phyloP scores from a whole-genome alignment of 2,797 vertebrate species.

The Silurus aristotelis region DNA sequence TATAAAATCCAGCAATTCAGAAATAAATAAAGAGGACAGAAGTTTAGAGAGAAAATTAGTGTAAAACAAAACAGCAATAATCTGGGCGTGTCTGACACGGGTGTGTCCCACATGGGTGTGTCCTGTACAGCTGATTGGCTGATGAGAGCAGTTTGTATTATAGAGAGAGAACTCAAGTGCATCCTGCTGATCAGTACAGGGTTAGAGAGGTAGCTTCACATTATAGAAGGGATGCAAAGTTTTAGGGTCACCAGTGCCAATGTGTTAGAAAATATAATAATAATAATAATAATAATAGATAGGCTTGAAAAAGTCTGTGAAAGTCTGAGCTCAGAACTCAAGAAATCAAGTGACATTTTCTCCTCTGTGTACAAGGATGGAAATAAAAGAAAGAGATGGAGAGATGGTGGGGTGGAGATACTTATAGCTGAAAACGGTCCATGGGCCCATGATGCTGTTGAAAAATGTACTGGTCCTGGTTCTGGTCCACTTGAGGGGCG shows the following conservation, averaged over 20 bases:
- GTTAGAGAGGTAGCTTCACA: slow-evolving; percentile 71
- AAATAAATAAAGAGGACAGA: neutral
- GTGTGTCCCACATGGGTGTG: neutral
- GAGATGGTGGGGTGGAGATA: neutral
- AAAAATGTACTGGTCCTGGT: slow-evolving; percentile 87
- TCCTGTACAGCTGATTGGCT: neutral
- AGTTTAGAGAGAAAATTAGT: neutral
- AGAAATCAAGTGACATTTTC: slow-evolving; percentile 5
- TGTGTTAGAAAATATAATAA: slow-evolving; percentile 48
- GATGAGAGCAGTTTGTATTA: slow-evolving; percentile 10
- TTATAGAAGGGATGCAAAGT: slow-evolving; percentile 63
- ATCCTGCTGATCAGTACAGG: slow-evolving; percentile 54
- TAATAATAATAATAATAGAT: slow-evolving; percentile 33
- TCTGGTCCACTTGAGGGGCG: slow-evolving; percentile 87
- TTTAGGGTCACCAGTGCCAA: slow-evolving; percentile 56
- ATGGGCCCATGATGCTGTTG: slow-evolving; percentile 86
- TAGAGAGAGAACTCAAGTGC: slow-evolving; percentile 30
- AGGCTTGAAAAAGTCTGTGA: neutral
- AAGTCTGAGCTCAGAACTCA: slow-evolving; percentile 29
- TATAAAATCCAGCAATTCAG: neutral
- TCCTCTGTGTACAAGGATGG: slow-evolving; percentile 6
- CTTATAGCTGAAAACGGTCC: slow-evolving; percentile 86
- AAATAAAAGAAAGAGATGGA: neutral
- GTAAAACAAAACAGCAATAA: slow-evolving; percentile 5
- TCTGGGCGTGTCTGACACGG: neutral